Base-by-base conservation (phyloP, 2,797 vertebrate genomes). In the Acanthis flammea region DNA sequence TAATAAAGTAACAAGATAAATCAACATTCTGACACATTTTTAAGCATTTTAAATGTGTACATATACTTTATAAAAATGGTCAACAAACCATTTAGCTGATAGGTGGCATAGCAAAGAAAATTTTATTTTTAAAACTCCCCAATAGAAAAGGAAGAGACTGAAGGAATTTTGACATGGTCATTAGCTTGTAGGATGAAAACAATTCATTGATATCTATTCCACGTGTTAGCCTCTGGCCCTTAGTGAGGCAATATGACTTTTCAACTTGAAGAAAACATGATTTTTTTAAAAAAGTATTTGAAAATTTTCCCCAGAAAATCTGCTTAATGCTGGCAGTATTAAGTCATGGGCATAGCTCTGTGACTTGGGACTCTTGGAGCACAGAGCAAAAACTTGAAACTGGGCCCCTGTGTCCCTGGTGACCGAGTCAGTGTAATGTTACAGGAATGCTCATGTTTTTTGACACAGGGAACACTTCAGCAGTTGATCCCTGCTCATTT, bases 361-460 rank as follows among this genome's bases (percentile, higher is more conserved):
- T 88, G 94, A 94, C 89, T 86, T 94, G 89, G 89, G 96, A 90
- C 94, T 94, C 78, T 33, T 94, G 85, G 44, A 96, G 82, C 71
- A 86, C 79, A 60, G 75, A 83, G 91, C 17, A 88, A 94, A 94
- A 90, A 51, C 85, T 94, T 94, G 91, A 97, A 96, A 94, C 82
- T 63, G 87, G 91, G 85, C 92, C 28, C 39, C 76, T 63, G 70
- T 42, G 85, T 96, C 95, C 94, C 96, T 94, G 61, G 92, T 94
- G 95, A 94, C 95, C 91, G 25, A 80, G 44, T 73, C 74, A 76
- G 94, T 76, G 89, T 96, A 96, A 96, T 94, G 95, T 95, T 96
- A 91, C 70, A 94, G 94, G 96, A 97, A 97, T 96, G 95, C 42
- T 95, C 9, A 0, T 93, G 89, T 88, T 96, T 96, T 97, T 58